These are phyloP conservation scores for Akabosia matsudoensis DNA, from an alignment of 1,140 invertebrate genomes.

Conservation along the genomic window DNA sequence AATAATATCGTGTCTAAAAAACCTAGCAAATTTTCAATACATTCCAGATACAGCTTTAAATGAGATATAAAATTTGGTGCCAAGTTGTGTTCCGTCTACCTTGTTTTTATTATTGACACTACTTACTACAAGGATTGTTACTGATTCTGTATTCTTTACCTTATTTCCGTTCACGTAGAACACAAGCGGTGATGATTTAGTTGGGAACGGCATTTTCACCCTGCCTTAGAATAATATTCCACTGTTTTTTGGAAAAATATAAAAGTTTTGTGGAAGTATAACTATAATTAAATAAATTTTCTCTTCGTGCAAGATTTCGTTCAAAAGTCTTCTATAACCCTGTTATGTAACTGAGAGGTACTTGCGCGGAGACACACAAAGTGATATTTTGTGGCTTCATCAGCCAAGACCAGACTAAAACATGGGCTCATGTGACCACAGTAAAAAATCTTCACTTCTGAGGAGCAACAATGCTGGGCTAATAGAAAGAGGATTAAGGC, in stretches of 20 bases:
- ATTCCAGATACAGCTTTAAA: no score
- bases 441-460: not conserved
- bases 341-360: no score
- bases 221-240: not conserved
- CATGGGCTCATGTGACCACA: not conserved
- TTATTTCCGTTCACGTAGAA: conserved; percentile 28
- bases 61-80: no score
- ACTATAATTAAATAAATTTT: not conserved
- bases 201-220: not conserved
- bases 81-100: no score
- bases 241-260: not conserved
- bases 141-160: not conserved
- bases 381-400: not conserved
- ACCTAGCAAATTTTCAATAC: no score
- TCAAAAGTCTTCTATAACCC: not conserved
- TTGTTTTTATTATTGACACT: no score
- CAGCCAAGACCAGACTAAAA: not conserved
- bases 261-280: no score
- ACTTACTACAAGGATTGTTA: no score
- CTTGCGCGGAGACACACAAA: not conserved
- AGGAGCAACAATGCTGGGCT: not conserved
- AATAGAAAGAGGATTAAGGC: not conserved
- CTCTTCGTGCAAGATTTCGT: not conserved
- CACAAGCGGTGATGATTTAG: conserved; percentile 4
- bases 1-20: no score